Evolutionary conservation across 2,113 vertebrate species (phyloP), one percentile per base, ranked within the genome.

Genomic region (Stercorarius parasiticus): DNA sequence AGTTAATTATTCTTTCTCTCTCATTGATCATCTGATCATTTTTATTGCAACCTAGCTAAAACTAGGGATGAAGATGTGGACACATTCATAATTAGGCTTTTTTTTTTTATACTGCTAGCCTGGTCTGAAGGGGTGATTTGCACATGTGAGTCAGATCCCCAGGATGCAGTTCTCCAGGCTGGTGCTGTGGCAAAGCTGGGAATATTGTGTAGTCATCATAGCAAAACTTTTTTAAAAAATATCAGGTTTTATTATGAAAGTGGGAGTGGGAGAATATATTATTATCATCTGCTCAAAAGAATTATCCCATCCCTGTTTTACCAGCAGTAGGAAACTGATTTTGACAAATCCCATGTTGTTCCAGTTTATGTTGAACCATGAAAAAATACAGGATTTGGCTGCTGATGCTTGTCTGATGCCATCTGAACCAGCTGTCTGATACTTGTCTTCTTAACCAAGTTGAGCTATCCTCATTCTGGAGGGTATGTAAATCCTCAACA

Each of bases 51-150:
- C 7, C 2, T 58, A 27, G 5, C 7, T 69, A 2, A 27, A 77
- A 11, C 15, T 5, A 59, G 11, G 4, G 32, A 17, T 19, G 21
- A 45, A 27, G 19, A 45, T 30, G 9, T 34, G 34, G 52, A 34
- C 2, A 3, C 2, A 16, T 49, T 20, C 6, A 16, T 30, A 55
- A 59, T 26, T 42, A 23, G 6, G 3, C 2, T 3, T 67, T 50
- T 87, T 71, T 71, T 50, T 84, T 32, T 65, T 30, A 23, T 6
- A 22, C 42, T 20, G 5, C 7, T 34, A 40, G 15, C 19, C 13
- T 9, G 12, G 10, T 18, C 2, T 11, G 2, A 72, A 80, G n/a
- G 10, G 4, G 5, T 4, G 8, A 4, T 47, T 58, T 61, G 16
- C 16, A 59, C 13, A 36, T 6, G 23, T 20, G 18, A 58, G 62